Base-by-base conservation (phyloP, 2,888 invertebrate genomes). In the Habrosyne pyritoides region DNA sequence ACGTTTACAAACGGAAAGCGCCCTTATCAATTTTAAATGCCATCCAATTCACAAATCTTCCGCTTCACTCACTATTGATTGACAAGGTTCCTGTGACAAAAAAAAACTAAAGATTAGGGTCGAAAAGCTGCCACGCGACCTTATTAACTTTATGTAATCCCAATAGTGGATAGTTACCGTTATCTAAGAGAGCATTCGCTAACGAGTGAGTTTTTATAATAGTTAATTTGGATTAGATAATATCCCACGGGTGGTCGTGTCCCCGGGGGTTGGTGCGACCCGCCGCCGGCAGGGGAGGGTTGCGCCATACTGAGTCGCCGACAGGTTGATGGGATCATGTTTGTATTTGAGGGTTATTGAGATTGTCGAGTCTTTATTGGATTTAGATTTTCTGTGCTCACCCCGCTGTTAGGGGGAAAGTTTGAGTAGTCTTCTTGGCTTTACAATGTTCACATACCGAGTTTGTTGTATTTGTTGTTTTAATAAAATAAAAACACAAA, bases 101-200 rank as follows among this genome's bases (percentile, higher is more conserved):
- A 77, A 73, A 79, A 69, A 66, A 30, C 61, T 63, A 50, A 58
- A 71, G 77, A 77, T 77, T 71, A 71, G 71, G 77, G 74, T 69
- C 60, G 68, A 72, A 24, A 75, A 76, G 64, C 57, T 50, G 87
- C 83, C 91, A 90, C 91, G 91, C 84, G 91, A 84, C 87, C 79
- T 81, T 88, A 89, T 91, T 91, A 89, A 91, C 89, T 89, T 83
- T 69, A 70, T 87, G 89, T 91, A 86, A 90, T 90, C 85, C 87
- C 67, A 65, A 77, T 80, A 80, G 71, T 64, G 73, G 87, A 84
- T 80, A 71, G 67, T 61, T 68, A 71, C 77, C 69, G 82, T 84
- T 89, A 89, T 89, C 89, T 84, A 47, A 47, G 59, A 75, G 71
- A 68, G 82, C 89, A 89, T 83, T 84, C 86, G 86, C 78, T 78